Conservation (phyloP, 2,113 vertebrate genomes). For the Myotis lucifugus region DNA sequence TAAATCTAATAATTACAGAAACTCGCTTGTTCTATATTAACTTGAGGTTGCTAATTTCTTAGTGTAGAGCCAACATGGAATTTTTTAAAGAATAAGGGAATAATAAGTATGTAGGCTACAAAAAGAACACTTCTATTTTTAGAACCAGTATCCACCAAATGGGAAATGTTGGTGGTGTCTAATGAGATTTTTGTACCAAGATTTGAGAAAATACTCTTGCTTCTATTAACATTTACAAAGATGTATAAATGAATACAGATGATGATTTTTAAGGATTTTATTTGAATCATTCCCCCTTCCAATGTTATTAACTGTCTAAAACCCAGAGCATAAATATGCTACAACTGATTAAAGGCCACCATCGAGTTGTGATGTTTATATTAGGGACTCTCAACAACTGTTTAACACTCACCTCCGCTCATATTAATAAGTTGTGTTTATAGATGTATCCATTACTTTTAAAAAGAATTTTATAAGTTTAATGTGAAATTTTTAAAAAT, state of each 20-base stretch:
- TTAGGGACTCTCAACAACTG: background rate
- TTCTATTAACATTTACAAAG: conserved; percentile 23
- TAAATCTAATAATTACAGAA: conserved; percentile 52
- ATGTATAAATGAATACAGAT: background rate
- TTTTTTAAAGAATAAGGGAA: conserved; percentile 25
- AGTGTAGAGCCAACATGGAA: background rate
- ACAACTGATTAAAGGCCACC: background rate
- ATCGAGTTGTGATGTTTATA: background rate
- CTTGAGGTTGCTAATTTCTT: conserved; percentile 20
- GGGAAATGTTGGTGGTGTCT: background rate
- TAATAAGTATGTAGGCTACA: background rate
- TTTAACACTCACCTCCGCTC: background rate
- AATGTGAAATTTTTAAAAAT: background rate
- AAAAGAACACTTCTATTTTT: conserved; percentile 51
- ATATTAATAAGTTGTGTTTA: background rate
- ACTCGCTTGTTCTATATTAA: conserved; percentile 52
- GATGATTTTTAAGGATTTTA: background rate
- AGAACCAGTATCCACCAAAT: background rate
- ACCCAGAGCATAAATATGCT: background rate
- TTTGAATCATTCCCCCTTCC: background rate
- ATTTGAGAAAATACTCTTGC: conserved; percentile 26
- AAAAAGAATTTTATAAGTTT: background rate
- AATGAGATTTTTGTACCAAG: background rate
- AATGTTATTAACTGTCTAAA: background rate
- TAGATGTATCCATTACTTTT: background rate